phyloP scores from a whole-genome alignment of 2,797 vertebrate species.

The Carcharodon carcharias region DNA sequence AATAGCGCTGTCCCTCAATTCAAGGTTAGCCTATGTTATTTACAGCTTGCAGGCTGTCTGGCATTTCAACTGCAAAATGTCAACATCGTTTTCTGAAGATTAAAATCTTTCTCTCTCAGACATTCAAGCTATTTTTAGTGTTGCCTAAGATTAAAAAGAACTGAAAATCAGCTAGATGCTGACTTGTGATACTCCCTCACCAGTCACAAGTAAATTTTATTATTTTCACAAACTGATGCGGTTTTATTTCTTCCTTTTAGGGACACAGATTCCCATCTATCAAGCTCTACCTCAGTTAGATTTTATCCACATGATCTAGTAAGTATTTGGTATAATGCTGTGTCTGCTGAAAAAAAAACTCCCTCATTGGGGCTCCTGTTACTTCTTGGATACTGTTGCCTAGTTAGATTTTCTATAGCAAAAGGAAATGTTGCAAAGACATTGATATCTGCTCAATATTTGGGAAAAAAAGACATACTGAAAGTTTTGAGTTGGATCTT shows the following conservation, averaged over 20 bases:
- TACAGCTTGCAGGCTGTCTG: background rate
- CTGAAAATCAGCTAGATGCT: background rate
- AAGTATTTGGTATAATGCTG: conserved; percentile 54
- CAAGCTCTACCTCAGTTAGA: conserved; percentile 99
- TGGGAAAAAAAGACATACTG: background rate
- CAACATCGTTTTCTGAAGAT: background rate
- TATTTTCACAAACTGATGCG: background rate
- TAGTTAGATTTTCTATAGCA: background rate
- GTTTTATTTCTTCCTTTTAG: conserved; percentile 64
- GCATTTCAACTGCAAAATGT: conserved; percentile 14
- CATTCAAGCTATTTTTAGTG: background rate
- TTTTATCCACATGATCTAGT: conserved; percentile 99
- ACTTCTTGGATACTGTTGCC: background rate
- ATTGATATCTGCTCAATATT: background rate
- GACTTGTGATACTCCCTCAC: background rate
- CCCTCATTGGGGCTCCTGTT: background rate
- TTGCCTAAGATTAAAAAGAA: background rate
- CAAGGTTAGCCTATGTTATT: background rate
- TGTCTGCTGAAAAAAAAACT: background rate
- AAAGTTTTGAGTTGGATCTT: background rate
- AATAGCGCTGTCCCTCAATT: conserved; percentile 1
- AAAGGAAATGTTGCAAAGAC: background rate
- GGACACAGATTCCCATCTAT: conserved; percentile 98
- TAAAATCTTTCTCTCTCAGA: background rate
- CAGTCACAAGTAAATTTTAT: background rate